Conservation (phyloP, 2,113 vertebrate genomes). For the Meriones unguiculatus region DNA sequence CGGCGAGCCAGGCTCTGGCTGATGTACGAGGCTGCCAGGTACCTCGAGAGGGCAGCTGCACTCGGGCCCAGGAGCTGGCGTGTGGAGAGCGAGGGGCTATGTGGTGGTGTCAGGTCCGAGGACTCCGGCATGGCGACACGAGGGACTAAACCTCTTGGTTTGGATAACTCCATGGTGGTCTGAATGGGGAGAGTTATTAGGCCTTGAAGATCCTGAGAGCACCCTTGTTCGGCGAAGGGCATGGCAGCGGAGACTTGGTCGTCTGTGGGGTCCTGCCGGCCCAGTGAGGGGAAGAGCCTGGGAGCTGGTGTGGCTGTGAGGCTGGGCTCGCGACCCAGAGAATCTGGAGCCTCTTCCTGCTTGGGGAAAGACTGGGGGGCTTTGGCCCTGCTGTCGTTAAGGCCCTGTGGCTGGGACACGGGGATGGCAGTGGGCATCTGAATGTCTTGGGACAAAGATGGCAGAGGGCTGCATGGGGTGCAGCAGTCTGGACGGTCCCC, state of each 20-base stretch:
- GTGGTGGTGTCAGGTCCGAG: constrained; percentile 59
- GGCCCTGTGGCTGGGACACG: constrained; percentile 8
- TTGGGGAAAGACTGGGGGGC: neutral
- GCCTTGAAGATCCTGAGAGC: neutral
- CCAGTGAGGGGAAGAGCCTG: neutral
- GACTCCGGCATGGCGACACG: constrained; percentile 37
- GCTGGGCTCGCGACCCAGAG: neutral
- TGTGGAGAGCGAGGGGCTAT: constrained; percentile 56
- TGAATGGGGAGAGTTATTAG: neutral
- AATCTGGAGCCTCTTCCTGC: neutral
- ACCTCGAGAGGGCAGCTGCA: constrained; percentile 86
- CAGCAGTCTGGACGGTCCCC: neutral
- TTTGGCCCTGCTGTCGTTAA: neutral
- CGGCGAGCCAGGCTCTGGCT: constrained; percentile 90
- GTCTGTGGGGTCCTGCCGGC: neutral
- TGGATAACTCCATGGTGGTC: neutral
- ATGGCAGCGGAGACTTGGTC: accelerated
- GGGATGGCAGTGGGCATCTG: neutral
- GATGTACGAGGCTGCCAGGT: constrained; percentile 91
- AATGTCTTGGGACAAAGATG: neutral
- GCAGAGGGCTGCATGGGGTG: accelerated
- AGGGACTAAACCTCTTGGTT: neutral
- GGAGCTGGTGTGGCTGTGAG: neutral
- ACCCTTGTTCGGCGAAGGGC: neutral
- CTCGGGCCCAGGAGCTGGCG: constrained; percentile 79